phyloP scores from a whole-genome alignment of 1,140 invertebrate species.

The Diplogasteroides magnus region DNA sequence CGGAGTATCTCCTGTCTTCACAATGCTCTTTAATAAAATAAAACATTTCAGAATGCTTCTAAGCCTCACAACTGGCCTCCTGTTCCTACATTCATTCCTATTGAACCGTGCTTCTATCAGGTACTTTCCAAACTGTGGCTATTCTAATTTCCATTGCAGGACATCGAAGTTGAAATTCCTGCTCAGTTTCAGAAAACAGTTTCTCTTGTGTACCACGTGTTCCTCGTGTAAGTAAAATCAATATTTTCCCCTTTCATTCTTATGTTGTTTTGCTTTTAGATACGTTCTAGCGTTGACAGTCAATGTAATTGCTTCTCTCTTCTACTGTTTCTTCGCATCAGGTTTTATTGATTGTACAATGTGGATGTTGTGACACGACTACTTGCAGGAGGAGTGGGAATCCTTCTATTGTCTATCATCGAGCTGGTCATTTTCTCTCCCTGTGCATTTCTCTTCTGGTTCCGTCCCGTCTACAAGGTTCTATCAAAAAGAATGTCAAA shows the following conservation, averaged over 20 bases:
- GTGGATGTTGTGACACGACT: not conserved
- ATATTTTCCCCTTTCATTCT: no score
- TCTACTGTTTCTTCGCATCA: conserved; percentile 65
- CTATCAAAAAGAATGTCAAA: not conserved
- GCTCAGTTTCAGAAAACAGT: conserved; percentile 93
- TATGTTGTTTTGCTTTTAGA: no score
- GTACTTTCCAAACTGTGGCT: conserved; percentile 12
- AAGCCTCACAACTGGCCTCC: conserved; percentile 93
- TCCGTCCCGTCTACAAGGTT: conserved; percentile 72
- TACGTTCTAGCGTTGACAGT: conserved; percentile 76
- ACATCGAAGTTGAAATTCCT: conserved; percentile 98
- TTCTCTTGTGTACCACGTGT: conserved; percentile 85
- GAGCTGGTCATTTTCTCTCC: conserved; percentile 87
- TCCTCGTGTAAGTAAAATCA: conserved; percentile 72
- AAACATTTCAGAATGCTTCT: conserved; percentile 7
- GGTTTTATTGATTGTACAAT: conserved; percentile 13
- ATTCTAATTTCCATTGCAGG: conserved; percentile 56
- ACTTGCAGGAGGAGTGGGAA: conserved; percentile 63
- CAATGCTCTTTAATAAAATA: not conserved
- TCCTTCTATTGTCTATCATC: conserved; percentile 80
- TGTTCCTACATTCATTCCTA: conserved; percentile 77
- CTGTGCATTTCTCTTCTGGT: conserved; percentile 96
- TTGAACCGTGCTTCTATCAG: conserved; percentile 97
- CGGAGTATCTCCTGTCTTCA: conserved; percentile 21
- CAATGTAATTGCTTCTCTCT: conserved; percentile 78